phyloP scores from a whole-genome alignment of 2,113 vertebrate genomes.

The Pomatorhinus ruficollis region DNA sequence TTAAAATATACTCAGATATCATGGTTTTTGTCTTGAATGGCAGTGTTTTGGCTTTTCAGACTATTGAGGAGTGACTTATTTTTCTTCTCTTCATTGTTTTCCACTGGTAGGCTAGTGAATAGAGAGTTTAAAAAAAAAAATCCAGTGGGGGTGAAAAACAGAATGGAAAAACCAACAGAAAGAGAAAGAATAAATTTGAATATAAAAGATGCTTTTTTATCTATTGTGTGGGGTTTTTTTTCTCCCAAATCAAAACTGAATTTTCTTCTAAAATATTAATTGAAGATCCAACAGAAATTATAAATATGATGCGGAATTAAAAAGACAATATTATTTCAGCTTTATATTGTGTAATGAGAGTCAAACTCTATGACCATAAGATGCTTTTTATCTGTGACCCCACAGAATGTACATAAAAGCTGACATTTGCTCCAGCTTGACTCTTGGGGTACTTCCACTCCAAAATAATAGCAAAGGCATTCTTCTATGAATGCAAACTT shows the following conservation, averaged over 20 bases:
- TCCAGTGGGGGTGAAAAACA: not conserved
- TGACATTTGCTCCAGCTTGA: not conserved
- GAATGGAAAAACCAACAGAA: not conserved
- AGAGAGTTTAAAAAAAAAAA: not conserved
- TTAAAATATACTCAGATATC: not conserved
- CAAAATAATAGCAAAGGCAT: not conserved
- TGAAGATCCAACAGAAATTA: not conserved
- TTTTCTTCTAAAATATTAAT: not conserved
- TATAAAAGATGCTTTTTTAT: not conserved
- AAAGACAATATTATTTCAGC: not conserved
- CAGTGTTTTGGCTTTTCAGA: not conserved
- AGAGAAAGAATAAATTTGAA: not conserved
- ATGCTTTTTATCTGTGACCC: not conserved
- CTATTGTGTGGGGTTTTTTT: rapidly evolving
- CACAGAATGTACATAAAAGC: not conserved
- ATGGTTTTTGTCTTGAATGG: not conserved
- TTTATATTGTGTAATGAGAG: not conserved
- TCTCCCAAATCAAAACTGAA: not conserved
- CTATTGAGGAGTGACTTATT: not conserved
- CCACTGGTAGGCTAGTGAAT: not conserved
- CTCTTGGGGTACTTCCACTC: not conserved
- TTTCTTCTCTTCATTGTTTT: not conserved
- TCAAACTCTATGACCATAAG: not conserved
- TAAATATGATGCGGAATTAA: not conserved
- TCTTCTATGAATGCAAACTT: not conserved